Base-by-base conservation (phyloP, 2,888 invertebrate species). In the Cephus nigrinus region DNA sequence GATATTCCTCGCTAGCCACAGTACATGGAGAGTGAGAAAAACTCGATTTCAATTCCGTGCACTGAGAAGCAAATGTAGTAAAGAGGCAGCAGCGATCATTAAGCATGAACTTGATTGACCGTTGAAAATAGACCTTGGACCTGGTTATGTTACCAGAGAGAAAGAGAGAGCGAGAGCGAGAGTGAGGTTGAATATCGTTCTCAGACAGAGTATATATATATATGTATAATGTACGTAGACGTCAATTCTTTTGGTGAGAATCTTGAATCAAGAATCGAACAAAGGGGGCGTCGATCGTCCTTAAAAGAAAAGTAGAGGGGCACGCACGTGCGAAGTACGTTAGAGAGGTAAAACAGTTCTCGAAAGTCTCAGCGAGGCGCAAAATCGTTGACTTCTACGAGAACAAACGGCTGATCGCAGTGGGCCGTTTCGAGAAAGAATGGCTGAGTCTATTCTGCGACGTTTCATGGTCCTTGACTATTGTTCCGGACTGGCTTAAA, bases 311-410 rank as follows among this genome's bases (percentile, higher is more conserved):
- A 23, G 40, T 5, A 55, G 40, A 5, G 40, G 40, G 40, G 40
- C 23, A 55, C 40, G 87, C 90, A 88, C 90, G 90, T 88, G 90
- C 89, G 84, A 85, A 84, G 86, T 86, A 86, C 87, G 86, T 86
- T 88, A 86, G 85, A 88, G 88, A 87, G 85, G 85, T 86, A 86
- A 88, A 90, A 90, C 88, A 88, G 88, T 90, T 88, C 90, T 90
- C 88, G 90, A 88, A 86, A 85, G 83, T 85, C 84, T 77, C 83
- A 82, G 76, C 79, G 78, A 87, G 87, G 84, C 84, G 86, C 84
- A 85, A 83, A 88, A 86, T 87, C 85, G 83, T 82, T 82, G 86
- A 86, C 83, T 86, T 82, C 79, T 76, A 69, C 78, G 74, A 79
- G 75, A 80, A 71, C 71, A 71, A 71, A 71, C 12, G 31, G 1